Evolutionary conservation across 2,888 invertebrate genomes (phyloP), one percentile per base, ranked within the genome.

Genomic region (Clepsis dumicolana): DNA sequence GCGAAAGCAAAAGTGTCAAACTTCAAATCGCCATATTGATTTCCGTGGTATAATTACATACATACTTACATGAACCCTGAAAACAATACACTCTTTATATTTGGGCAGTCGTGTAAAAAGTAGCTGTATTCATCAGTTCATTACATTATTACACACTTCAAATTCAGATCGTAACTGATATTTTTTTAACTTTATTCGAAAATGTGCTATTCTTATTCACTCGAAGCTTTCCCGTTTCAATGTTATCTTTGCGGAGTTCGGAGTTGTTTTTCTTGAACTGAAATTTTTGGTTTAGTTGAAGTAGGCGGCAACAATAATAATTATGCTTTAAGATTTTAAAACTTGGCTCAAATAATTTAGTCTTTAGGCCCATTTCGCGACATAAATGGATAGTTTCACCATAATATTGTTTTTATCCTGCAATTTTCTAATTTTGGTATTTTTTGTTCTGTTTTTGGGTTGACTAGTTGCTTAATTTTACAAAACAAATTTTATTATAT

Each of bases 241-340:
- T 63, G 21, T 41, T 35, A 35, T 52, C 29, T 60, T 53, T 53
- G 16, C 24, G 2, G 52, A 59, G 52, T 54, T 16, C 12, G 25
- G 7, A 18, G 60, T 48, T 65, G 29, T 60, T 29, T 41, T 53
- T 63, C 48, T 60, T 32, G 38, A 18, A 29, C n/a, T 41, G n/a
- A 53, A 38, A 38, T 24, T 29, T 29, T 27, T 53, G 54, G 24
- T 65, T 41, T 29, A 53, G 41, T 29, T 32, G 25, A 16, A 4
- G 35, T 59, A 24, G 60, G 24, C 29, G 65, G 53, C 44, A 54
- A 61, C 35, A 54, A 61, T 48, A 16, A 61, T 14, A n/a, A n/a
- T n/a, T n/a, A 32, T 60, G 29, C 18, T 44, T 21, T 27, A 41
- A 38, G n/a, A 12, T 16, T 41, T 41, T 5, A 48, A 18, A 16